Evolutionary conservation across 1,140 invertebrate genomes (phyloP).

Genomic region (Atopsyche davidsoni): DNA sequence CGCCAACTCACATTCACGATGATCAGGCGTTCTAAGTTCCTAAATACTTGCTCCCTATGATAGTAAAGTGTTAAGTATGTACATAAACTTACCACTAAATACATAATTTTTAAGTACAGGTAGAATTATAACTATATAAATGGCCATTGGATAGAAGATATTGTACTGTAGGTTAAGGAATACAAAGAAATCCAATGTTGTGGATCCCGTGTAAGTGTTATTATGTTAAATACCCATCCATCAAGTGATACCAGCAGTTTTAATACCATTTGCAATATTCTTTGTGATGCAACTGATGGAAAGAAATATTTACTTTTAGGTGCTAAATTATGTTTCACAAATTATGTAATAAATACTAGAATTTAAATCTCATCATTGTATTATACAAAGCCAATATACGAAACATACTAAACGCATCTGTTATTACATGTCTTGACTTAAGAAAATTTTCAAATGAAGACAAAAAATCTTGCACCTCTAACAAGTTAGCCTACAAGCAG

Average conservation of each 20-base stretch:
- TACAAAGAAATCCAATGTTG: constrained; percentile 16
- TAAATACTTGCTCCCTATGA: constrained; percentile 32
- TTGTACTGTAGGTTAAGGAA: constrained; percentile 4
- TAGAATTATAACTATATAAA: constrained; percentile 18
- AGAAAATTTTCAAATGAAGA: too few relatives aligned
- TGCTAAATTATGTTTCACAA: constrained; percentile 15
- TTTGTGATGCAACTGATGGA: constrained; percentile 1
- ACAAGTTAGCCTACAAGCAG: too few relatives aligned
- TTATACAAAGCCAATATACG: too few relatives aligned
- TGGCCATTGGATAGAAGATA: constrained; percentile 13
- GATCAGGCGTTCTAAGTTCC: constrained; percentile 31
- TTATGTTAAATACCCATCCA: neutral
- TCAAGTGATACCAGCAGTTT: neutral
- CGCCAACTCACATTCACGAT: constrained; percentile 4
- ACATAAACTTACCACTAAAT: constrained; percentile 28
- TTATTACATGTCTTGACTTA: too few relatives aligned
- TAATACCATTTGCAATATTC: neutral
- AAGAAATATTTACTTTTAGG: constrained; percentile 9
- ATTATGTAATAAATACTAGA: too few relatives aligned
- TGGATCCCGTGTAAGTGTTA: constrained; percentile 27
- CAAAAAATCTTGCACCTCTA: too few relatives aligned
- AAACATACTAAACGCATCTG: too few relatives aligned
- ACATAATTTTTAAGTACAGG: constrained; percentile 25
- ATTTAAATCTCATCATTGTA: too few relatives aligned
- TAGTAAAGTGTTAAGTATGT: constrained; percentile 30